Base-by-base conservation (phyloP, 2,888 invertebrate species). In the Eudemis profundana region DNA sequence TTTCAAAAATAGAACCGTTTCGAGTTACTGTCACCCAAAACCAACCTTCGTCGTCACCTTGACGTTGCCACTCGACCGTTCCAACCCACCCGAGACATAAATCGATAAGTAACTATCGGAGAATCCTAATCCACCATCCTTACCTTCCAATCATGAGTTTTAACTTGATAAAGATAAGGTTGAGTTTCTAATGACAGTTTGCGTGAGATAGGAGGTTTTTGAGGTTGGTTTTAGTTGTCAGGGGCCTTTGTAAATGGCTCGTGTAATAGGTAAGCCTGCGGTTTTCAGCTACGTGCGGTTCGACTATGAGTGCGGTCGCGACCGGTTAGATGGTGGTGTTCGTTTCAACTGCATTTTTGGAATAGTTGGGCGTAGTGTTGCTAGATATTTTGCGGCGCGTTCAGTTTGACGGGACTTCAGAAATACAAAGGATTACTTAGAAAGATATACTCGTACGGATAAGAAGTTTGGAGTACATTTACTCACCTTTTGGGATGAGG, bases 291-390 rank as follows among this genome's bases (percentile, higher is more conserved):
- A 70, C 69, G 74, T 77, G 78, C 71, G 81, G 78, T 79, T 71
- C 78, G 73, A 75, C 78, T 81, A 77, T 78, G 78, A 78, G 72
- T 84, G 88, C 71, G 88, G 88, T 85, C 57, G 60, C 73, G 79
- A 83, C 86, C 82, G 82, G 88, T 86, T 85, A 81, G 78, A 75
- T 70, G 64, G 69, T 69, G 83, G 79, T 78, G 85, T 74, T 65
- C 68, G 80, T 86, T 80, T 78, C 75, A 72, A 79, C 84, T 72
- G 77, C 88, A 87, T 88, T 83, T 87, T 87, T 86, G 78, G 85
- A 80, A 87, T 88, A 74, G 76, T 81, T 83, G 62, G 74, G 82
- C 79, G 74, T 82, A 72, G 73, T 68, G 72, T 82, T 80, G 77
- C 79, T 72, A 69, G 72, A 71, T 73, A 70, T 74, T 65, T 51